A percentile compares a stretch with the other conserved stretches of the same genome.
Evolutionary conservation across 1,140 invertebrate genomes (phyloP).

Genomic region (Brachionus koreanus): DNA sequence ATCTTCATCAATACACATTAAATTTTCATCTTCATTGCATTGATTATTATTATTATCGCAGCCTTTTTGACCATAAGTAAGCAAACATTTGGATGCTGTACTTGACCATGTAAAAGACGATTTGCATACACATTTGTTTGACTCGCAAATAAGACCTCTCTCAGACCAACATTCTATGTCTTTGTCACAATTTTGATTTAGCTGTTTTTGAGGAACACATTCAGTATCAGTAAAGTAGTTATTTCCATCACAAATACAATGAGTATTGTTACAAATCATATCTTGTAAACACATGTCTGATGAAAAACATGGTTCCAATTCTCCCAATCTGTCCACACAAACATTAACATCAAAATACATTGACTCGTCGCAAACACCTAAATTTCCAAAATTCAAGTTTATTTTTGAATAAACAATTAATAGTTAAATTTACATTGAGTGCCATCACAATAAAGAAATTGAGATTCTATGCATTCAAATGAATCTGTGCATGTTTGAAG

Average conservation of each 20-base stretch:
- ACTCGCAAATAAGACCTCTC: neutral
- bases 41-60: neutral
- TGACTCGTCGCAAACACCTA: neutral
- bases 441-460: neutral
- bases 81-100: neutral
- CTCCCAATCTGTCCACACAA: neutral
- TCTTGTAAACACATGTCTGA: neutral
- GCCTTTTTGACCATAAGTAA: neutral
- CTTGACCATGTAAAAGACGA: neutral
- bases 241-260: neutral
- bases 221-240: neutral
- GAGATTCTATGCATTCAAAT: neutral
- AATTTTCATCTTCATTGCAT: neutral
- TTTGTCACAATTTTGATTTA: neutral
- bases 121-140: neutral
- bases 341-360: neutral
- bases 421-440: neutral
- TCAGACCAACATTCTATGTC: neutral
- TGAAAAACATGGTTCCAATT: neutral
- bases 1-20: neutral
- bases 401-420: neutral
- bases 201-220: neutral
- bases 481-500: neutral
- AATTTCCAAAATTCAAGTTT: neutral
- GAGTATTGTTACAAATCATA: neutral